phyloP scores from a whole-genome alignment of 2,113 vertebrate species.

The Seriola rivoliana region DNA sequence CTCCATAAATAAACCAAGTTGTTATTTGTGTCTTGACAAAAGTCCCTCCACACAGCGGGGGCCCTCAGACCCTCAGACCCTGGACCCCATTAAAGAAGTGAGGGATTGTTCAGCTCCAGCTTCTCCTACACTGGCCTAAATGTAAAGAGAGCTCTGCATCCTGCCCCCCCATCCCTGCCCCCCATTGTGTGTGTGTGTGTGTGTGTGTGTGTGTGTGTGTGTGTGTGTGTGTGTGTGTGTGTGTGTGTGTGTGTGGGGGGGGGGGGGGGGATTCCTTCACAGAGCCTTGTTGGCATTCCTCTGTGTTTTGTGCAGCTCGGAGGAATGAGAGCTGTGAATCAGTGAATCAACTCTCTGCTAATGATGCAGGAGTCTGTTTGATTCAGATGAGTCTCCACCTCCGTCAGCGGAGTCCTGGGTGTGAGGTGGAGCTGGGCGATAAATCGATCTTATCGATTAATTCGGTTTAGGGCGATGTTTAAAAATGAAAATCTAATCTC shows the following conservation, averaged over 20 bases:
- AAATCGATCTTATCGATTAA: too few species aligned
- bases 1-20: not conserved
- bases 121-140: not conserved
- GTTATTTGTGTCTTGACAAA: constrained; percentile 8
- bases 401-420: too few species aligned
- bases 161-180: constrained; percentile 12
- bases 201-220: too few species aligned
- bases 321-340: not conserved
- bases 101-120: not conserved
- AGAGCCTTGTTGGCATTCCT: constrained; percentile 52
- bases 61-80: not conserved
- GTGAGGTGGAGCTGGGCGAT: too few species aligned
- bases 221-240: constrained; percentile 41
- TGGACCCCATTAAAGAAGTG: not conserved
- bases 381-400: too few species aligned
- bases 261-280: not conserved
- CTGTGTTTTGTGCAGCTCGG: not conserved
- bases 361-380: not conserved
- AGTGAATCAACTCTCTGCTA: too few species aligned
- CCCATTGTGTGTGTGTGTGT: constrained; percentile 33
- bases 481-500: too few species aligned
- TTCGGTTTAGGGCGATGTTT: too few species aligned
- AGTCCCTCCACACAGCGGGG: not conserved
- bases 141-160: not conserved
- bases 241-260: constrained; percentile 20